Evolutionary conservation across 2,888 invertebrate species (phyloP).

Genomic region (Micropterix aruncella): DNA sequence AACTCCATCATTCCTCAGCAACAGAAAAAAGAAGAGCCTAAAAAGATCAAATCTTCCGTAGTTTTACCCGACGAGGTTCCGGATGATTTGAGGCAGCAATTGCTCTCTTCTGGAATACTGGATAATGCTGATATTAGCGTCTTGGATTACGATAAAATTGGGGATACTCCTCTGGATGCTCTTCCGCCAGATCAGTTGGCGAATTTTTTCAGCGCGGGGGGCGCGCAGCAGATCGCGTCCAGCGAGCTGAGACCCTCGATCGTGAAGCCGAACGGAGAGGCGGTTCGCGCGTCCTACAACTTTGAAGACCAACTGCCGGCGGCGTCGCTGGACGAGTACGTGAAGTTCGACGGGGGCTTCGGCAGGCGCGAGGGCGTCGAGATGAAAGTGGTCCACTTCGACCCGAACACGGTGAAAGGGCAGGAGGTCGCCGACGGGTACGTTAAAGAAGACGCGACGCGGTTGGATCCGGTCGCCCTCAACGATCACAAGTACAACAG

Average conservation of each 20-base stretch:
- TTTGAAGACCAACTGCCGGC: conserved; percentile 40
- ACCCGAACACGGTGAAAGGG: conserved; percentile 60
- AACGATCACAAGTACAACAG: conserved; percentile 66
- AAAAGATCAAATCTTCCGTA: conserved; percentile 37
- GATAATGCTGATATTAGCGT: conserved; percentile 81
- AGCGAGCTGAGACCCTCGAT: conserved; percentile 57
- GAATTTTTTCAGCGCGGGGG: conserved; percentile 76
- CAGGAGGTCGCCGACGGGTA: conserved; percentile 57
- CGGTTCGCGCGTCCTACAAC: conserved; percentile 30
- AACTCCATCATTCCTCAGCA: conserved; percentile 32
- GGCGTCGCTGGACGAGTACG: conserved; percentile 36
- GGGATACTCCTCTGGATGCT: conserved; percentile 70
- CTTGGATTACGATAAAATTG: conserved; percentile 77
- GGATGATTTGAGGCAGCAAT: conserved; percentile 69
- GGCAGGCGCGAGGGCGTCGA: conserved; percentile 50
- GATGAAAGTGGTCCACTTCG: conserved; percentile 75
- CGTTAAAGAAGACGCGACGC: conserved; percentile 56
- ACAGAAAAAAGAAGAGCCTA: conserved; percentile 33
- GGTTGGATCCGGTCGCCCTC: conserved; percentile 59
- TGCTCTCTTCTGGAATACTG: conserved; percentile 72
- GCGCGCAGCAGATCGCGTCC: conserved; percentile 54
- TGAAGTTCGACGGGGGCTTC: conserved; percentile 20
- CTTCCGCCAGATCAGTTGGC: conserved; percentile 75
- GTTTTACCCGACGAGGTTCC: conserved; percentile 79
- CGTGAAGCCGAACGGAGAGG: conserved; percentile 47